Evolutionary conservation across 2,113 vertebrate genomes (phyloP).

Genomic region (Procavia capensis): DNA sequence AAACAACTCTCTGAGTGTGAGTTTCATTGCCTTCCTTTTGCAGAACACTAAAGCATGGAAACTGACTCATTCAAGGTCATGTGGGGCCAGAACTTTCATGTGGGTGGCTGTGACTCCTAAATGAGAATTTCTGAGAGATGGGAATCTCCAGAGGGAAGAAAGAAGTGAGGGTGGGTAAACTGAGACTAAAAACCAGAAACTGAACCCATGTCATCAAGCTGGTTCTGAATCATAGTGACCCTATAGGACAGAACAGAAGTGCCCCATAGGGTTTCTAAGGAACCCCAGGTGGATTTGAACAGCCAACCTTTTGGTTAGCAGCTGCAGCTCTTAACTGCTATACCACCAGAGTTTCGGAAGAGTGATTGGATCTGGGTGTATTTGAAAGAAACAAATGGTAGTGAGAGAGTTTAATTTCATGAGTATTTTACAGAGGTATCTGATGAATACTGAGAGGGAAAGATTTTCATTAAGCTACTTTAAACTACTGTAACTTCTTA

Average conservation of each 20-base stretch:
- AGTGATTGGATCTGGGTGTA: background rate
- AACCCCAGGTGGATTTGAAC: too few relatives aligned
- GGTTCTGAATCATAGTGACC: too few relatives aligned
- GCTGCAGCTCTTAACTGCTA: too few relatives aligned
- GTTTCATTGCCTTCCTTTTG: background rate
- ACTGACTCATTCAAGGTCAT: background rate
- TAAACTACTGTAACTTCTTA: background rate
- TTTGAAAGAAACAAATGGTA: background rate
- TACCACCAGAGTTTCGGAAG: too few relatives aligned
- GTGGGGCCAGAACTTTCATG: background rate
- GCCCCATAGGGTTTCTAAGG: too few relatives aligned
- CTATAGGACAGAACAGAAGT: too few relatives aligned
- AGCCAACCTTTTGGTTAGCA: too few relatives aligned
- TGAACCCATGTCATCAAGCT: too few relatives aligned
- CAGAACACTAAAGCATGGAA: background rate
- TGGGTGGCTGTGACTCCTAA: background rate
- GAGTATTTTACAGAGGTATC: too few relatives aligned
- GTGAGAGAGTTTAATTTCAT: background rate
- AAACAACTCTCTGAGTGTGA: background rate
- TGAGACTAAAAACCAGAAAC: too few relatives aligned
- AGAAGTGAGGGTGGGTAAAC: background rate
- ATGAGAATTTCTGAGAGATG: rapidly evolving
- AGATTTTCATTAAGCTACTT: background rate
- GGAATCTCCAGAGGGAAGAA: too few relatives aligned
- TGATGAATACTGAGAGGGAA: background rate